A percentile compares a stretch with the other conserved stretches of the same genome.
phyloP scores from a whole-genome alignment of 2,888 invertebrate genomes.

The Lycocerus yunnanus region DNA sequence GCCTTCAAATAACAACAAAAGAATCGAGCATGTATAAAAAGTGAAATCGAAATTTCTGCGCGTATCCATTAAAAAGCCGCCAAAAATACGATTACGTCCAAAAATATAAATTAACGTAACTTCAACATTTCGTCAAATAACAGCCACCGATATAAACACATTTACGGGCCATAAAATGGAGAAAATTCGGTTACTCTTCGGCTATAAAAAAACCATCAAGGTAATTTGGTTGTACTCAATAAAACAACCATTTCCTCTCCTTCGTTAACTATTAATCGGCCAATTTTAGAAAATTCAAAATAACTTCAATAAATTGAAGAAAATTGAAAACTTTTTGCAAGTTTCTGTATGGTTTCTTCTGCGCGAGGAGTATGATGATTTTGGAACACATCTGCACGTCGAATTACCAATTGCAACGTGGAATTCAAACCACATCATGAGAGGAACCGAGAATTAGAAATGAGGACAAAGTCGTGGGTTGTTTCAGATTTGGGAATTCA shows the following conservation, averaged over 20 bases:
- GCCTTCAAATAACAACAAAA: slow-evolving; percentile 8
- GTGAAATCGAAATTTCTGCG: background rate
- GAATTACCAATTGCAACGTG: too few species aligned
- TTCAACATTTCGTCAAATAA: background rate
- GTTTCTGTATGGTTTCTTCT: too few species aligned
- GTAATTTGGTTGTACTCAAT: background rate
- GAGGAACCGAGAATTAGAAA: too few species aligned
- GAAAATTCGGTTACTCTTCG: slow-evolving; percentile 10
- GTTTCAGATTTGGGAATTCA: too few species aligned
- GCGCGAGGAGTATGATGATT: too few species aligned
- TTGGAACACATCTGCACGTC: too few species aligned
- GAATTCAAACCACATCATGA: too few species aligned
- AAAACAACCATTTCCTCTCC: background rate
- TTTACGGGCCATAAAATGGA: slow-evolving; percentile 13
- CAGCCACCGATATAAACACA: slow-evolving; percentile 10
- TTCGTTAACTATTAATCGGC: background rate
- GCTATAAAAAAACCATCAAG: background rate
- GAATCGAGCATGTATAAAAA: background rate
- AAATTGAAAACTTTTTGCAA: too few species aligned
- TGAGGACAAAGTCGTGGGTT: too few species aligned
- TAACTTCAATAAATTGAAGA: too few species aligned
- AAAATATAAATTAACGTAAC: background rate
- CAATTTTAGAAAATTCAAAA: background rate
- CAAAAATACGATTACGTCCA: background rate
- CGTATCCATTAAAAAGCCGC: background rate